Percentiles rank a stretch among this genome's conserved stretches.
Conservation (phyloP, 2,888 invertebrate genomes). For the Rhodophaea formosa region DNA sequence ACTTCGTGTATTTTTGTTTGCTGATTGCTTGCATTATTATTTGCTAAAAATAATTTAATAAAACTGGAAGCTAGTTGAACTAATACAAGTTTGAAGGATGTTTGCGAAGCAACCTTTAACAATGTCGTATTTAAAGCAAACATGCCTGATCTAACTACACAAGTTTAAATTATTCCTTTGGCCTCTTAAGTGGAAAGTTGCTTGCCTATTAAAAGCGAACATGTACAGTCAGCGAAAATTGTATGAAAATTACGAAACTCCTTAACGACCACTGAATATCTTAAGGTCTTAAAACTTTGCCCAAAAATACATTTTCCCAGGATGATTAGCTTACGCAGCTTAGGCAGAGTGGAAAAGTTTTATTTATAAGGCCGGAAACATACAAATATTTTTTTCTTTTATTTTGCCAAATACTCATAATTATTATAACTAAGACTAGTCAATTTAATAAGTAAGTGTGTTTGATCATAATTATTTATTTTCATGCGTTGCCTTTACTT, state of each 20-base stretch:
- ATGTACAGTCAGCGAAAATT: constrained; percentile 19
- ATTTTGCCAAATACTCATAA: no score
- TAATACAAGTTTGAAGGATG: not conserved
- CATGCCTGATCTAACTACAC: constrained; percentile 16
- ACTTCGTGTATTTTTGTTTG: no score
- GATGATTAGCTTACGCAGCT: not conserved
- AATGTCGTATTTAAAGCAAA: constrained; percentile 12
- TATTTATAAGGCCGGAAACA: not conserved
- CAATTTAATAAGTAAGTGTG: no score
- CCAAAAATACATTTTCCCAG: constrained; percentile 2
- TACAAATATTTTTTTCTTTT: not conserved
- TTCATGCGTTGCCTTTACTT: no score
- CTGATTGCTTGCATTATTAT: no score
- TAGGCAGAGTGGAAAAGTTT: not conserved
- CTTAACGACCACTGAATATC: not conserved
- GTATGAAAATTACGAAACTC: not conserved
- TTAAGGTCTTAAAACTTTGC: constrained; percentile 10
- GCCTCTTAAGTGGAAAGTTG: constrained; percentile 28
- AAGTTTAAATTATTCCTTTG: constrained; percentile 27
- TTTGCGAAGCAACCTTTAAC: not conserved
- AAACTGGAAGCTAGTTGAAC: not conserved
- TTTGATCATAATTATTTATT: no score
- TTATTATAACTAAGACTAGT: no score
- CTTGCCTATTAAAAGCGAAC: constrained; percentile 25
- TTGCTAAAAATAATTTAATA: not conserved